phyloP scores from a whole-genome alignment of 2,113 vertebrate species.

The mouse (Mus musculus) region DNA sequence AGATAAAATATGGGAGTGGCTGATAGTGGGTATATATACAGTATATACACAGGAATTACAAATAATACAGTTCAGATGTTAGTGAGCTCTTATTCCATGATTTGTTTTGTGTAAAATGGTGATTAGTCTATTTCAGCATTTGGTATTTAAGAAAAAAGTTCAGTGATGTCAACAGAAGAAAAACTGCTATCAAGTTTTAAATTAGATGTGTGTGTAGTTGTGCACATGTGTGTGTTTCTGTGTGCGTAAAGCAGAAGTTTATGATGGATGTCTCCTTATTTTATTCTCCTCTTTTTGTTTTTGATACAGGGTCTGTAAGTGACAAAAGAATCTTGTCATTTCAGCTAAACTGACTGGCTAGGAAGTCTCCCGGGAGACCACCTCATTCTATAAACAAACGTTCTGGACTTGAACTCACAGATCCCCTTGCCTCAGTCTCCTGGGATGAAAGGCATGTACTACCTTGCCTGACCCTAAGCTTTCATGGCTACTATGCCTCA shows the following conservation, averaged over 20 bases:
- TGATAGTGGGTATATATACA: background rate
- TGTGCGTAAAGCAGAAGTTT: background rate
- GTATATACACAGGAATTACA: constrained; percentile 46
- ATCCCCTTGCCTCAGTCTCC: too few relatives aligned
- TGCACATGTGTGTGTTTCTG: too few relatives aligned
- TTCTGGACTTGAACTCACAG: too few relatives aligned
- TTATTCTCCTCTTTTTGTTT: too few relatives aligned
- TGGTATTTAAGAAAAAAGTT: constrained; percentile 59
- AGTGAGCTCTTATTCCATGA: constrained; percentile 12
- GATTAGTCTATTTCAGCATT: constrained; percentile 15
- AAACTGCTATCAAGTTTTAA: background rate
- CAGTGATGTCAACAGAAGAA: constrained; percentile 41
- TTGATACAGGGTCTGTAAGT: background rate
- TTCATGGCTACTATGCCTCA: too few relatives aligned
- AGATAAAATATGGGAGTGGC: background rate
- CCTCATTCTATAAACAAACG: too few relatives aligned
- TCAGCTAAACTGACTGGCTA: too few relatives aligned
- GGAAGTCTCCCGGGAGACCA: too few relatives aligned
- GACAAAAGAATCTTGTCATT: too few relatives aligned
- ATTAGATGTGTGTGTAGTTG: too few relatives aligned
- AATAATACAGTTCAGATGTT: constrained; percentile 48
- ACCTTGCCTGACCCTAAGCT: too few relatives aligned
- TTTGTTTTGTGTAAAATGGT: constrained; percentile 33
- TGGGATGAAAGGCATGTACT: too few relatives aligned
- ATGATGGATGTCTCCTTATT: background rate